A percentile compares a stretch with the other conserved stretches of the same genome.
phyloP scores from a whole-genome alignment of 2,888 invertebrate species.

The Drosophila phalerata region DNA sequence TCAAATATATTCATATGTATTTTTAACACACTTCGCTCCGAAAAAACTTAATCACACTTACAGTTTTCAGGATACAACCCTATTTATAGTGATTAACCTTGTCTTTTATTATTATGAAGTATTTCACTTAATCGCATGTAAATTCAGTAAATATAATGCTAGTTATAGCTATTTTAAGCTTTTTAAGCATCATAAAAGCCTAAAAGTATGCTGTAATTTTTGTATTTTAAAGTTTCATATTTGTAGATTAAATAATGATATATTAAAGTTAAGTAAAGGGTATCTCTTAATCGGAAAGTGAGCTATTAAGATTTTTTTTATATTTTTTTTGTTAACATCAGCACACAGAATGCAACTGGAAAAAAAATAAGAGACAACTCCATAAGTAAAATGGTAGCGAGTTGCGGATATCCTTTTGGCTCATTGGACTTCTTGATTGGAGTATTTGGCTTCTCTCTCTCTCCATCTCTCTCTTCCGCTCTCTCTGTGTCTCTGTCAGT shows the following conservation, averaged over 20 bases:
- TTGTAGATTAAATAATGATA: no score
- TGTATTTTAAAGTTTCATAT: no score
- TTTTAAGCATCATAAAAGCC: not conserved
- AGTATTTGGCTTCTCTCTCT: slow-evolving; percentile 16
- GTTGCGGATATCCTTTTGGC: slow-evolving; percentile 60
- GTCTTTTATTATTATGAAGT: no score
- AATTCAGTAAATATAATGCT: no score
- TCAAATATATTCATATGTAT: not conserved
- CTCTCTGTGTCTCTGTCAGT: not conserved
- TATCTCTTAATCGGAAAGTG: not conserved
- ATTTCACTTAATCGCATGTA: no score
- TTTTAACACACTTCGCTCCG: no score
- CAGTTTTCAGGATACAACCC: no score
- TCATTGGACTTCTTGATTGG: slow-evolving; percentile 58
- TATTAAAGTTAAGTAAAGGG: not conserved
- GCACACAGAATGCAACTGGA: slow-evolving; percentile 54
- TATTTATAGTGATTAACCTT: no score
- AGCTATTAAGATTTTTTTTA: not conserved
- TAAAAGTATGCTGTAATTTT: not conserved
- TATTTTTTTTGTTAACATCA: slow-evolving; percentile 21
- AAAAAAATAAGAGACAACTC: slow-evolving; percentile 20
- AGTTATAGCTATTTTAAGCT: not conserved
- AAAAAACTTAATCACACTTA: no score
- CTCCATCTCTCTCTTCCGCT: slow-evolving; percentile 1
- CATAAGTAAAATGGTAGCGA: slow-evolving; percentile 53